Base-by-base conservation (phyloP, 53 echinoderm and acorn worm genomes). In the Echinometra lucunter region DNA sequence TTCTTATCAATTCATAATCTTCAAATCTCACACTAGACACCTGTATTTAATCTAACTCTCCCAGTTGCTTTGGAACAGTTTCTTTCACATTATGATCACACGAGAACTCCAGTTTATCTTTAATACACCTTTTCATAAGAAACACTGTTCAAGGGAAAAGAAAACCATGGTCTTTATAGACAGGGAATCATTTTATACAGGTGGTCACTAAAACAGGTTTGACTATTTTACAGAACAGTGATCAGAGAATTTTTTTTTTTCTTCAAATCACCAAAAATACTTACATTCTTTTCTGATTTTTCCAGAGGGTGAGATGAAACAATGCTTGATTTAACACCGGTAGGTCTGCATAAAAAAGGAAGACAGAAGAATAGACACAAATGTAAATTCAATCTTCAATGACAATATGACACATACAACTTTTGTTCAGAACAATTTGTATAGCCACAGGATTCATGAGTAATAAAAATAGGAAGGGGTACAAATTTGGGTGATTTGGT, bases 231-330 rank as follows among this genome's bases (percentile, higher is more conserved):
- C 2, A 53, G 8, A 53, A 53, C 8, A 53, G 5, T 53, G 4
- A 63, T 63, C 63, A 63, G 21, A 63, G 63, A 63, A 23, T 19
- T 19, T 0, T 15, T 4, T 18, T 23, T 23, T 18, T 15, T 18
- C 21, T 63, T 63, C 7, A 56, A 1, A 63, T 63, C 63, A 63
- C 1, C 6, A 42, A 21, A 42, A 30, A 80, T 93, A 95, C 97
- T 97, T 98, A 98, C 98, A 95, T 95, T 93, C 89, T 97, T 96
- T 87, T 98, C 98, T 47, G 98, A 98, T 35, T 94, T 95, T 91
- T 98, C 98, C 21, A 98, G 94, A 30, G 97, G 97, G 95, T 98
- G 98, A 7, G 97, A 95, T 12, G 97, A 94, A 17, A 96, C 95
- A n/a, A 98, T 88, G 44, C 89, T 89, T 37, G 97, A 95, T 80